Conservation (phyloP, 2,113 vertebrate genomes). For the Zosterops hypoxanthus region DNA sequence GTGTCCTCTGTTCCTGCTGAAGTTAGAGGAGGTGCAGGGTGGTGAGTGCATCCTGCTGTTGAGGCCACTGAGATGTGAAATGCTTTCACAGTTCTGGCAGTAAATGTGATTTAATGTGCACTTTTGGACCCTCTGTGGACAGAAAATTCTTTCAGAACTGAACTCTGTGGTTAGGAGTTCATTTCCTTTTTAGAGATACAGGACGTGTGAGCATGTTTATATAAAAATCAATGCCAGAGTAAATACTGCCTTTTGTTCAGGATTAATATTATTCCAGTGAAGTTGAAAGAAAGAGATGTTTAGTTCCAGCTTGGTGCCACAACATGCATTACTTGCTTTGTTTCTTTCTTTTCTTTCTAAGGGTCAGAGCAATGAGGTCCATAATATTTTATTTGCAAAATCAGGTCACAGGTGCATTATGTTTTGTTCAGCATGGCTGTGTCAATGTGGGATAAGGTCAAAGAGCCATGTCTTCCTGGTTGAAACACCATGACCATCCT, state of each 20-base stretch:
- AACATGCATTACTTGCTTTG: background rate
- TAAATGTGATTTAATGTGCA: background rate
- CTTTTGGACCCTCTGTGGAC: background rate
- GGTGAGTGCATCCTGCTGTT: background rate
- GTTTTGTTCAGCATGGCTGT: background rate
- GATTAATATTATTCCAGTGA: slow-evolving; percentile 35
- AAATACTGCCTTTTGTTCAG: slow-evolving; percentile 40
- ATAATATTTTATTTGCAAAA: background rate
- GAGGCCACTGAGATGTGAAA: background rate
- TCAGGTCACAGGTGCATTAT: background rate
- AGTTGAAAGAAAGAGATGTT: slow-evolving; percentile 39
- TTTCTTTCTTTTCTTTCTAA: background rate
- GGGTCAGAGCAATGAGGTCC: background rate
- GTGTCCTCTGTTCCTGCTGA: background rate
- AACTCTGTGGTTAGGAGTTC: slow-evolving; percentile 3
- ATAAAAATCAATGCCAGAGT: slow-evolving; percentile 41
- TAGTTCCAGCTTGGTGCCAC: slow-evolving; percentile 12
- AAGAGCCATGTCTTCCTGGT: background rate
- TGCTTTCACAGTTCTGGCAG: background rate
- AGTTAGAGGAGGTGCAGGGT: background rate
- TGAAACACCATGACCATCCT: background rate
- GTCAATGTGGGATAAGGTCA: background rate
- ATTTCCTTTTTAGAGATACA: slow-evolving; percentile 12
- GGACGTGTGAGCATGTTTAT: background rate
- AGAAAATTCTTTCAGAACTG: slow-evolving; percentile 2